Base-by-base conservation (phyloP, 2,797 vertebrate genomes). In the Acrossocheilus fasciatus region DNA sequence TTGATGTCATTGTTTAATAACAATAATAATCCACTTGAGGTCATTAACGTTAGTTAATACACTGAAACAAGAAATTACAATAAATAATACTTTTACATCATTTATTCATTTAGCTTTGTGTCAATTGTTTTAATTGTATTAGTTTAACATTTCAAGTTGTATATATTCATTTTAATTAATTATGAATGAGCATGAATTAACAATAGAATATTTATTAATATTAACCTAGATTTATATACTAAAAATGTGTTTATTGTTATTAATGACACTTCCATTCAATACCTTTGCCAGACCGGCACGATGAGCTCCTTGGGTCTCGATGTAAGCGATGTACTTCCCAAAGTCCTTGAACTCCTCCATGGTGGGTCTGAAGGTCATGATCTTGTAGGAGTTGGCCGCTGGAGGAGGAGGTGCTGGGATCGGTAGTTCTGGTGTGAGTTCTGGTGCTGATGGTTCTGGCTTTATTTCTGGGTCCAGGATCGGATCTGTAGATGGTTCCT, bases 351-450 rank as follows among this genome's bases (percentile, higher is more conserved):
- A 99, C 83, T 99, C 98, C 78, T 99, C 97, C 89, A 98, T 92
- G 7, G 97, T 98, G 34, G 98, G 98, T 3, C 96, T 94, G 85
- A 99, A 99, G 0, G 97, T 99, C 98, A 99, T 98, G 93, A 99
- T 99, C 92, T 99, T 99, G 88, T 96, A 99, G 91, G 97, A 96
- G 92, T 99, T 99, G 91, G 96, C 97, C 1, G 95, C 92, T 36
- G 90, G 95, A 0, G 90, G 95, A 0, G 91, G 94, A 30, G 89
- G 73, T 0, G 4, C 91, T 7, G 86, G 88, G 12, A 9, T 66
- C 69, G 82, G 59, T 20, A 87, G 70, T 12, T 78, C 52, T 78
- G 36, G 20, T 62, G 52, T 59, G 6, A 78, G 34, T 11, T 83
- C 68, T 47, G 69, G n/a, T 8, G 81, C 23, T 8, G 88, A 78